Evolutionary conservation across 2,888 invertebrate species (phyloP), one percentile per base, ranked within the genome.

Genomic region (Muscina levida): DNA sequence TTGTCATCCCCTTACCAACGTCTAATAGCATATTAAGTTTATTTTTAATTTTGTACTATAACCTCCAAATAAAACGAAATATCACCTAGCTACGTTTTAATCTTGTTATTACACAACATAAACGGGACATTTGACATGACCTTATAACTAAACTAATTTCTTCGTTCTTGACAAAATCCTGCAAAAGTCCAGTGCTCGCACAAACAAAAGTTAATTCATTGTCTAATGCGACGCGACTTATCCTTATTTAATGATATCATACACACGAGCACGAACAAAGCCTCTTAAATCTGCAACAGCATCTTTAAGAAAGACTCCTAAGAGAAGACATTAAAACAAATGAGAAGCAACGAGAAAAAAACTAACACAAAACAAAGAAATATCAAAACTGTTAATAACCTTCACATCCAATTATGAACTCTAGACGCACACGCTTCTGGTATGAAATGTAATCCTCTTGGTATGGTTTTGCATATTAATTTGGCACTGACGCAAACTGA

Each of bases 381-480:
- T 19, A 48, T 19, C 19, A 17, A 48, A 48, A 15, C 31, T 62
- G 42, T 62, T 62, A 62, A 62, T 62, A 62, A 22, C 42, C 22
- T 19, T 11, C 19, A 22, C 31, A 13, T 42, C 42, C 42, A 59
- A 39, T 59, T 59, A 39, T 15, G 37, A 57, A 31, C 39, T 39
- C 17, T 4, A 8, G 37, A 37, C 10, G 13, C 15, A 39, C 15
- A 39, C n/a, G n/a, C n/a, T 39, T 15, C 1, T 1, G 39, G 3
- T 31, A 31, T 31, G 8, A 31, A 31, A 39, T 11, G 0, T 62
- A 62, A 62, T 42, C 22, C 62, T 19, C 42, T 22, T 5, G 10
- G 22, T 17, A 42, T 22, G 62, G 22, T 10, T 19, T 39, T 62
- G 62, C 62, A 62, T 62, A 62, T 42, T 62, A 62, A 62, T 39